Evolutionary conservation across 2,113 vertebrate genomes (phyloP), one percentile per base, ranked within the genome.

Genomic region (Zapus hudsonius): DNA sequence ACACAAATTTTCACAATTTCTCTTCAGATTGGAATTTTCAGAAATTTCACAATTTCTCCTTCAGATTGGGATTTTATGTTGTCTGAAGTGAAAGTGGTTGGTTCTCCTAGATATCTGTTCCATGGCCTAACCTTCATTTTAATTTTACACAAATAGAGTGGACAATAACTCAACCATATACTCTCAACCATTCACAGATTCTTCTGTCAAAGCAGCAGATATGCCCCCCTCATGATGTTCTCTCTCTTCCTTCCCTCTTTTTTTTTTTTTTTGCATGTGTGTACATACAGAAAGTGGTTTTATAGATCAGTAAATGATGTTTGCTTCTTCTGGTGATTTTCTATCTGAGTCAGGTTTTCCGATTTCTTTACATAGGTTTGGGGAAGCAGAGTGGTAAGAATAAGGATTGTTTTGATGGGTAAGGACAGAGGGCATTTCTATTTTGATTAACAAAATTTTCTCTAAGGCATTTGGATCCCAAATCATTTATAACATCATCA

Each of bases 21-120:
- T 75, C 55, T 81, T 92, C 38, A 90, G 79, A 82, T 64, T 82
- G 40, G 90, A 83, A 93, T 42, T 85, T 88, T 40, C n/a, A n/a
- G n/a, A n/a, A n/a, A n/a, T n/a, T n/a, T 92, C 36, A 87, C 25
- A 59, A 40, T 93, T 73, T 87, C 29, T 75, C 38, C 55, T 81
- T 92, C 38, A 90, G 79, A 82, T 64, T 82, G 40, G 90, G 86
- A 93, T 42, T 85, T 88, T 40, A 33, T 22, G 12, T 78, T 22
- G 12, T 78, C 40, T 79, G 40, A 93, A 90, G 64, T 63, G 40
- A 87, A 91, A 88, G 38, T 73, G 5, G 22, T 27, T 70, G 19
- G 4, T 67, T 84, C 36, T 55, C 13, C 20, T 59, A 4, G 33
- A 15, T 76, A 22, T 22, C 57, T 78, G 1, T 79, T 17, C 88